Conservation (phyloP, 2,113 vertebrate genomes). For the Zosterops hypoxanthus region DNA sequence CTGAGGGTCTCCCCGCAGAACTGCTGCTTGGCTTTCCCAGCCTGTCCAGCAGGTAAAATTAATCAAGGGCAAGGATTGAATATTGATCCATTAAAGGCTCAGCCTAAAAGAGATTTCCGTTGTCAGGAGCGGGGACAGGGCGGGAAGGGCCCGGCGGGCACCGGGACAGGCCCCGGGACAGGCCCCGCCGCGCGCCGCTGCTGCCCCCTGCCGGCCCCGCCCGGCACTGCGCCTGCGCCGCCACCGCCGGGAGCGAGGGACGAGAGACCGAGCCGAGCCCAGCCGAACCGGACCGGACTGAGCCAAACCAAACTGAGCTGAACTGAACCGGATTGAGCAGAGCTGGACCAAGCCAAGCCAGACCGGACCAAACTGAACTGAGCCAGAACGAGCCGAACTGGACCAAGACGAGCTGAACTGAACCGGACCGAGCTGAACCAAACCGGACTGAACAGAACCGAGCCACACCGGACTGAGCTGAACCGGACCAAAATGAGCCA, state of each 20-base stretch:
- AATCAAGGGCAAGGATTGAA: neutral
- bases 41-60: neutral
- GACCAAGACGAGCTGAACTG: no score
- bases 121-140: rapidly evolving
- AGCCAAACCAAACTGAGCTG: no score
- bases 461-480: neutral
- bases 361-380: no score
- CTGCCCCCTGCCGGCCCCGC: slow-evolving; percentile 64
- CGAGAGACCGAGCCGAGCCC: no score
- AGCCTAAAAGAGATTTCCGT: rapidly evolving
- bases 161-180: no score
- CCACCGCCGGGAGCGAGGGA: neutral
- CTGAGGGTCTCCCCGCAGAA: neutral
- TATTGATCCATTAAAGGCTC: no score
- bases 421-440: rapidly evolving
- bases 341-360: no score
- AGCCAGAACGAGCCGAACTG: no score
- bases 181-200: neutral
- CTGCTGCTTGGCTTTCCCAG: neutral
- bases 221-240: neutral
- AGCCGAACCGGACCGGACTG: no score
- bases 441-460: neutral
- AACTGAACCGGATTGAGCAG: no score
- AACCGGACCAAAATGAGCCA: rapidly evolving
- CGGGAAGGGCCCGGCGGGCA: rapidly evolving